A percentile compares a stretch with the other conserved stretches of the same genome.
phyloP scores from a whole-genome alignment of 2,113 vertebrate species.

The Lonchura striata region DNA sequence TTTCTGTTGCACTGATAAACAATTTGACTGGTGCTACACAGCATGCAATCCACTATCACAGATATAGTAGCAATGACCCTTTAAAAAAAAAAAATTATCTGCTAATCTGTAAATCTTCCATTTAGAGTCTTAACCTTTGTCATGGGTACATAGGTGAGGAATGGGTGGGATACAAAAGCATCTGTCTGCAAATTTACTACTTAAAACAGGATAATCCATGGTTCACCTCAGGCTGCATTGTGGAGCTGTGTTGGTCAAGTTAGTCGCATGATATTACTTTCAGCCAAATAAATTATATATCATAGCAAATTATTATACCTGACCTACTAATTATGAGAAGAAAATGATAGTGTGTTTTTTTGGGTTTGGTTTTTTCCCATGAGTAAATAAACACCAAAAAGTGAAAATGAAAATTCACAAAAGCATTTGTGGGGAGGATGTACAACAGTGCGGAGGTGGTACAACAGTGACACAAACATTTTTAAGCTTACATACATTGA shows the following conservation, averaged over 20 bases:
- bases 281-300: not conserved
- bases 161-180: not conserved
- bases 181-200: not conserved
- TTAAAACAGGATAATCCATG: not conserved
- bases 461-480: not conserved
- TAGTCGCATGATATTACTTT: not conserved
- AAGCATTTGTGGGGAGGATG: not conserved
- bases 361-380: not conserved
- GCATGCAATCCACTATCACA: not conserved
- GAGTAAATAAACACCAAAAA: not conserved
- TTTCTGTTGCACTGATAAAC: not conserved
- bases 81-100: not conserved
- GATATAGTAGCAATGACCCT: not conserved
- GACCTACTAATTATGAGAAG: not conserved
- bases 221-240: not conserved
- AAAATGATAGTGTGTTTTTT: not conserved
- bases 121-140: not conserved
- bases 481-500: not conserved
- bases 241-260: not conserved
- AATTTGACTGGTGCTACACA: not conserved
- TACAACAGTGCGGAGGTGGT: not conserved
- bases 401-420: not conserved
- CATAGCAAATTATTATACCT: no score
- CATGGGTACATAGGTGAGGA: not conserved
- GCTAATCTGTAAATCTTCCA: not conserved